A percentile compares a stretch with the other conserved stretches of the same genome.
phyloP scores from a whole-genome alignment of 1,140 invertebrate species.

The Sogatella furcifera region DNA sequence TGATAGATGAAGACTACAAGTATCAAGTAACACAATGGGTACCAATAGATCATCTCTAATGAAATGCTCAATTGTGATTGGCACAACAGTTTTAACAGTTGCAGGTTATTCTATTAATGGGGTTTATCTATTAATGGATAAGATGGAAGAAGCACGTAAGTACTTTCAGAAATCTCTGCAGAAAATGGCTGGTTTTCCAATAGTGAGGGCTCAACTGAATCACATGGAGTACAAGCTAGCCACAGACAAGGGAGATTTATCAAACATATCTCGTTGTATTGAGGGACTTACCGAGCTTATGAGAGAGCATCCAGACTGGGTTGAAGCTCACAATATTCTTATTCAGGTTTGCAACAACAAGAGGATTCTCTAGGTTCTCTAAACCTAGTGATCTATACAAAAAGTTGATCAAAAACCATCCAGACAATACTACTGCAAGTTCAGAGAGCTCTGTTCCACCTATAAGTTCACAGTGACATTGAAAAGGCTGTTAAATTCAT shows the following conservation, averaged over 20 bases:
- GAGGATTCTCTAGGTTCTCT: constrained; percentile 63
- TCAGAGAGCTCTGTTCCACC: constrained; percentile 62
- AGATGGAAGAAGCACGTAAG: constrained; percentile 59
- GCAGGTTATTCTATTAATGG: constrained; percentile 35
- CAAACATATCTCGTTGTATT: constrained; percentile 38
- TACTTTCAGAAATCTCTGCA: constrained; percentile 77
- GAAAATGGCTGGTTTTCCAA: constrained; percentile 68
- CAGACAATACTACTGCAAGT: constrained; percentile 77
- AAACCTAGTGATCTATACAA: constrained; percentile 72
- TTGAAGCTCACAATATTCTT: constrained; percentile 74
- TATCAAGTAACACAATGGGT: too few relatives aligned
- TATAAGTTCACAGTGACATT: constrained; percentile 73
- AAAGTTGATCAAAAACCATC: constrained; percentile 70
- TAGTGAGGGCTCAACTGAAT: constrained; percentile 78
- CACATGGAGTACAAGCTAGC: constrained; percentile 71
- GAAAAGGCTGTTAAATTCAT: constrained; percentile 69
- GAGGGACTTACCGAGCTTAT: constrained; percentile 61
- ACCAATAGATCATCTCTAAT: too few relatives aligned
- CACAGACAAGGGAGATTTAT: constrained; percentile 36
- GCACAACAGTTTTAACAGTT: too few relatives aligned
- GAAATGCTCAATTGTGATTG: too few relatives aligned
- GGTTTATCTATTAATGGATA: constrained; percentile 71
- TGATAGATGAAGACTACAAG: too few relatives aligned
- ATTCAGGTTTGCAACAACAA: constrained; percentile 70
- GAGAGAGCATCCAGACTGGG: constrained; percentile 67